A percentile compares a stretch with the other conserved stretches of the same genome.
Conservation (phyloP, 2,888 invertebrate species). For the Hemistola chrysoprasaria region DNA sequence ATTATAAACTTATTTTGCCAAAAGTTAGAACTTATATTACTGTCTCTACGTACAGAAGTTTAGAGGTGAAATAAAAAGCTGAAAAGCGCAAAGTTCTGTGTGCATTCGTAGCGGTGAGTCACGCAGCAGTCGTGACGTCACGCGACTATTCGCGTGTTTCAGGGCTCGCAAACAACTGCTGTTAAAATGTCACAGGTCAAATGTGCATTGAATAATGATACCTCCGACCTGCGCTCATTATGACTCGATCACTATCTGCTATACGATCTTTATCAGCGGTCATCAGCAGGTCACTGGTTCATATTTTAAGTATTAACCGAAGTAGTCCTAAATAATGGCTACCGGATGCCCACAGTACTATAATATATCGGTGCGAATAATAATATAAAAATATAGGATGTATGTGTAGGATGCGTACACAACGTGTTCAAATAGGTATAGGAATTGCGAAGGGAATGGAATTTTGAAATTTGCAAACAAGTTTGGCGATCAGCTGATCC, state of each 20-base stretch:
- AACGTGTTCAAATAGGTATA: too few relatives aligned
- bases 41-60: slow-evolving; percentile 22
- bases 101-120: slow-evolving; percentile 40
- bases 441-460: too few relatives aligned
- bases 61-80: slow-evolving; percentile 42
- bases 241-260: background rate
- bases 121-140: slow-evolving; percentile 46
- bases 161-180: slow-evolving; percentile 12
- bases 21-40: background rate
- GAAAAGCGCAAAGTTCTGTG: slow-evolving; percentile 44
- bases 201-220: slow-evolving; percentile 23
- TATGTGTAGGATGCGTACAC: too few relatives aligned
- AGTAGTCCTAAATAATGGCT: too few relatives aligned
- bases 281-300: slow-evolving; percentile 1
- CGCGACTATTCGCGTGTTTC: slow-evolving; percentile 39
- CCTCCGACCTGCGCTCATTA: slow-evolving; percentile 14
- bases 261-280: slow-evolving; percentile 11
- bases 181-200: slow-evolving; percentile 27
- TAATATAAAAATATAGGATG: too few relatives aligned
- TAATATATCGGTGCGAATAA: too few relatives aligned
- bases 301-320: too few relatives aligned
- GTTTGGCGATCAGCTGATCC: too few relatives aligned
- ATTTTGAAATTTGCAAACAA: too few relatives aligned
- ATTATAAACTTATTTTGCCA: too few relatives aligned
- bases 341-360: too few relatives aligned